phyloP scores from a whole-genome alignment of 2,113 vertebrate species.

The Microtus montanus region DNA sequence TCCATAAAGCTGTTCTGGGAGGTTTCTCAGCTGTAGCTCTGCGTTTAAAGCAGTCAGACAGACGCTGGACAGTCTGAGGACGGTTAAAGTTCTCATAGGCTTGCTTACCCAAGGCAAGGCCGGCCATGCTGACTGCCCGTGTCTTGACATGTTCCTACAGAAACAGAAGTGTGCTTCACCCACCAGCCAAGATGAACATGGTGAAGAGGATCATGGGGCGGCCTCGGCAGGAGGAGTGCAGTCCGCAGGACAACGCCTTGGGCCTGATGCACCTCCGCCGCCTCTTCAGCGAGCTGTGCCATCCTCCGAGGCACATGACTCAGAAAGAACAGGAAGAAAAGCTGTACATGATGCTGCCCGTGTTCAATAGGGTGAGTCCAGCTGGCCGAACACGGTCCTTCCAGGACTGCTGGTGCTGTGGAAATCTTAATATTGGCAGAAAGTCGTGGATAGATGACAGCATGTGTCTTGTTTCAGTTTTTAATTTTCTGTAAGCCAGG shows the following conservation, averaged over 20 bases:
- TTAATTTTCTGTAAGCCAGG: not conserved
- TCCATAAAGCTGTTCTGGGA: not conserved
- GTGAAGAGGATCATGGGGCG: conserved; percentile 99
- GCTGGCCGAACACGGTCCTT: not conserved
- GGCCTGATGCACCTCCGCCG: conserved; percentile 98
- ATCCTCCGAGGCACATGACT: conserved; percentile 98
- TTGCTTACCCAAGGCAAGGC: not conserved
- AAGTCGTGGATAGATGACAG: not conserved
- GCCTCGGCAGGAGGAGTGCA: conserved; percentile 98
- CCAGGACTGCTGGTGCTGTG: not conserved
- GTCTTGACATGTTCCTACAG: conserved; percentile 78
- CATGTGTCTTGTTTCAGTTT: not conserved
- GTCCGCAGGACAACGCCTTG: conserved; percentile 97
- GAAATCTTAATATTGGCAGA: not conserved
- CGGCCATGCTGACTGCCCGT: not conserved
- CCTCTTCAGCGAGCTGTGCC: conserved; percentile 97
- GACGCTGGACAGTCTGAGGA: not conserved
- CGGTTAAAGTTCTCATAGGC: not conserved
- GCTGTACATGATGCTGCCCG: conserved; percentile 99
- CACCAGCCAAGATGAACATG: conserved; percentile 98
- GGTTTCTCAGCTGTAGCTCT: conserved; percentile 14
- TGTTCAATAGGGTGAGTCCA: conserved; percentile 95
- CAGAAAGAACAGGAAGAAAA: conserved; percentile 99
- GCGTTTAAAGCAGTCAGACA: conserved; percentile 14
- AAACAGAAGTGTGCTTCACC: conserved; percentile 87